Evolutionary conservation across 2,888 invertebrate genomes (phyloP), one percentile per base, ranked within the genome.

Genomic region (Operophtera brumata): DNA sequence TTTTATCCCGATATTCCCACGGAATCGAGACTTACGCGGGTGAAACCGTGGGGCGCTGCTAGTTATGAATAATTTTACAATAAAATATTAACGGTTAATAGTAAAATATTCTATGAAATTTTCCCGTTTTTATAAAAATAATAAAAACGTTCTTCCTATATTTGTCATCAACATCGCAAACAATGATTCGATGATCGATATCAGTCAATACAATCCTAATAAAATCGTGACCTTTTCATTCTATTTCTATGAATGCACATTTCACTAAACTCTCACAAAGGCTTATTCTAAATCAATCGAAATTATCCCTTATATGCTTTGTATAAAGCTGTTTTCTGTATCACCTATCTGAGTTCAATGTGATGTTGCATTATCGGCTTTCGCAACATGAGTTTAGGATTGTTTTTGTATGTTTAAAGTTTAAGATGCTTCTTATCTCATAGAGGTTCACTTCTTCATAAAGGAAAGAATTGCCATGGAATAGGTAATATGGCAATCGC

Each of bases 241-340:
- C 8, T 2, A 30, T 30, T 30, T 9, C 85, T 84, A 76, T 86
- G 80, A 84, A 80, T 86, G 83, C 86, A 84, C 84, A 84, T 82
- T 85, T 83, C 75, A 78, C 83, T 82, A 84, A 84, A 82, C 83
- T 66, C 65, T 62, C 37, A 39, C 30, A 60, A 59, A 51, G 50
- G 54, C 51, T 25, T 49, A 37, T 36, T 14, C 7, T 20, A 11
- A n/a, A 8, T 9, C 26, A 30, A 10, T 26, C 51, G 8, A 64
- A 59, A 59, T 12, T 48, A 41, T 44, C 45, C 58, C 48, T 13
- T 55, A 65, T 34, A 1, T 9, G 2, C 10, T 11, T 6, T 1
- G 0, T 0, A 0, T 46, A 64, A 60, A 61, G 56, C 46, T 57
- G 37, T 45, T 48, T 47, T 64, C 50, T 12, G 8, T 20, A 47